These are phyloP conservation scores for Chondrilla cf. caribensis DNA, from an alignment of 37 sponge, comb jelly and placozoan species.

Conservation along the genomic window DNA sequence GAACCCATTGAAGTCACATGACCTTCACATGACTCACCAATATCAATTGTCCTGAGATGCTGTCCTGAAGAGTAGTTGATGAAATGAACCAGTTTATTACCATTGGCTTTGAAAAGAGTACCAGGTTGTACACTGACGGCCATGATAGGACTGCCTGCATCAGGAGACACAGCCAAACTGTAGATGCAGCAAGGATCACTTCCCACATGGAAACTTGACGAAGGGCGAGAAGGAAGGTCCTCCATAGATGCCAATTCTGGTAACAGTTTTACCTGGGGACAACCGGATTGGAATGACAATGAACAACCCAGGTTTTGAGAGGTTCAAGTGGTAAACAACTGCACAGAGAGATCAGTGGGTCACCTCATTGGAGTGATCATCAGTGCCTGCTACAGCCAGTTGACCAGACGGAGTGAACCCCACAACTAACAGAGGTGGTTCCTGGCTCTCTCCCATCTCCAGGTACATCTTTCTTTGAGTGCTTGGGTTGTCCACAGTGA, in stretches of 20 bases:
- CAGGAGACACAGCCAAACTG: conserved; percentile 50
- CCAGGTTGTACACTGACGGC: conserved; percentile 77
- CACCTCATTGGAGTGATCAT: conserved; percentile 44
- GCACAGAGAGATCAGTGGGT: not conserved
- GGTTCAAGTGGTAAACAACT: too few relatives aligned
- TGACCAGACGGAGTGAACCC: conserved; percentile 52
- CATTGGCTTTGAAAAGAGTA: conserved; percentile 41
- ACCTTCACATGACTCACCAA: conserved; percentile 33
- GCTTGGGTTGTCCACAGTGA: conserved; percentile 15
- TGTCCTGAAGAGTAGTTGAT: conserved; percentile 42
- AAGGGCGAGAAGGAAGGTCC: too few relatives aligned
- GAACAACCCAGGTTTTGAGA: too few relatives aligned
- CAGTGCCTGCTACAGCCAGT: conserved; percentile 57
- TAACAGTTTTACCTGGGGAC: too few relatives aligned
- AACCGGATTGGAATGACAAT: too few relatives aligned
- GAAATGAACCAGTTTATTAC: conserved; percentile 53
- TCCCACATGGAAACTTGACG: not conserved
- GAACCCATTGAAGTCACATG: not conserved
- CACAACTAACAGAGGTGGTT: conserved; percentile 65
- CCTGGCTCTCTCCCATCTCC: conserved; percentile 28
- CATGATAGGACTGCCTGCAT: conserved; percentile 32
- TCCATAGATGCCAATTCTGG: too few relatives aligned
- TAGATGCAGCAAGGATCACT: not conserved
- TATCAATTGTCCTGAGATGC: conserved; percentile 57
- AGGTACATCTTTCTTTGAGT: conserved; percentile 47